Percentiles rank a stretch among this genome's conserved stretches.
Evolutionary conservation across 2,888 invertebrate species (phyloP).

Genomic region (Aelia acuminata): DNA sequence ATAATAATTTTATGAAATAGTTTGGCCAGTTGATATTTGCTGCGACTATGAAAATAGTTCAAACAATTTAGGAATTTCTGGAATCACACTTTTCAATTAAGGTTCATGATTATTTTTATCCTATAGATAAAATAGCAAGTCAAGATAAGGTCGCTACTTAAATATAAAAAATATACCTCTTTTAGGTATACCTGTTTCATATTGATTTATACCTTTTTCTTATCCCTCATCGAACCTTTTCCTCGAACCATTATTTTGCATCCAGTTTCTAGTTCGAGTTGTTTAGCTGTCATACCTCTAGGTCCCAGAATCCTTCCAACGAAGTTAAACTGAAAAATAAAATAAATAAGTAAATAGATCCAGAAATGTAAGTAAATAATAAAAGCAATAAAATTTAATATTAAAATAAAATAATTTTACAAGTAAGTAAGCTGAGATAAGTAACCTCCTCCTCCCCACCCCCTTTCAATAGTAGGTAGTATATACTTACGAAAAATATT

Average conservation of each 20-base stretch:
- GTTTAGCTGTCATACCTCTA: conserved; percentile 99
- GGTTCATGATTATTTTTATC: neutral
- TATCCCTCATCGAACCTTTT: conserved; percentile 99
- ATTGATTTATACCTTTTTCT: conserved; percentile 89
- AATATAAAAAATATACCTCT: neutral
- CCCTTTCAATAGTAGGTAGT: no score
- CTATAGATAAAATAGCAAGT: neutral
- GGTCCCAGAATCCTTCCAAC: conserved; percentile 99
- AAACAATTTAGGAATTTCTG: neutral
- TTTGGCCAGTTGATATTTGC: neutral
- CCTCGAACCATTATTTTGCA: conserved; percentile 99
- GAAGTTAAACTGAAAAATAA: conserved; percentile 95
- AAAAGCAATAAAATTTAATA: neutral
- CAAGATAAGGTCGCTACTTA: neutral
- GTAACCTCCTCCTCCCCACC: no score
- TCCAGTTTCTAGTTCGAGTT: conserved; percentile 99
- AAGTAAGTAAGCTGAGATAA: no score
- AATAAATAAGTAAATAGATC: neutral
- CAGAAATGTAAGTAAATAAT: neutral
- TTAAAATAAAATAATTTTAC: no score
- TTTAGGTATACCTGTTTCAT: neutral
- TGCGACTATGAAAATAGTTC: neutral
- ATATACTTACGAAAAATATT: no score
- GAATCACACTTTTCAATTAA: neutral
- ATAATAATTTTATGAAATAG: neutral